Evolutionary conservation across 2,888 invertebrate species (phyloP), one percentile per base, ranked within the genome.

Genomic region (Euphydryas editha): DNA sequence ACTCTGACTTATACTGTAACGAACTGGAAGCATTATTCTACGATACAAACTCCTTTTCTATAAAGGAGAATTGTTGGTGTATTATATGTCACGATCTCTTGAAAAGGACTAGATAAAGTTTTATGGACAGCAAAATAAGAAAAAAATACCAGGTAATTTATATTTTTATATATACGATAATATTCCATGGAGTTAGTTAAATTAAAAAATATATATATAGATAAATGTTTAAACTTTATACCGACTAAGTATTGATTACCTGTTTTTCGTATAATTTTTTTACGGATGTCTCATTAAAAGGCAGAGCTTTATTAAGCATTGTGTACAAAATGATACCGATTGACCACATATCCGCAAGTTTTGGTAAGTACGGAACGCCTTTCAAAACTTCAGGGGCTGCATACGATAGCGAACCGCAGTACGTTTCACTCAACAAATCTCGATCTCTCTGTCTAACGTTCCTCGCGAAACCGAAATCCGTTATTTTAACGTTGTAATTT

Each of bases 321-420:
- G 97, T 96, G 83, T 96, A 98, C 5, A 97, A 88, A 59, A 98
- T 95, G 10, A 96, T 93, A 1, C 96, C 97, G 57, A 96, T 81
- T 1, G 96, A 96, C 97, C 97, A 98, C 77, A 97, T 93, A 80
- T 98, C 98, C 1, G 96, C 94, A 61, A 93, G 78, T 84, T 95
- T 95, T 0, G 96, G 95, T 76, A 95, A 90, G 79, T 96, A 96
- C 0, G 96, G 95, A 42, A 94, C 93, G 0, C 96, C 97, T 68
- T 92, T 81, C 91, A 94, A 63, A 57, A 92, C 88, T 86, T 98
- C 98, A 0, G 97, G 97, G 0, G 98, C 96, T 0, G 96, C 97
- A 82, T 98, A 98, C 7, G 97, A 97, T n/a, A 97, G 88, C 15
- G 97, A 97, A 0, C 97, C 98, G 79, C 97, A 98, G 80, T 96